phyloP scores from a whole-genome alignment of 2,113 vertebrate species.

The Daboia siamensis region DNA sequence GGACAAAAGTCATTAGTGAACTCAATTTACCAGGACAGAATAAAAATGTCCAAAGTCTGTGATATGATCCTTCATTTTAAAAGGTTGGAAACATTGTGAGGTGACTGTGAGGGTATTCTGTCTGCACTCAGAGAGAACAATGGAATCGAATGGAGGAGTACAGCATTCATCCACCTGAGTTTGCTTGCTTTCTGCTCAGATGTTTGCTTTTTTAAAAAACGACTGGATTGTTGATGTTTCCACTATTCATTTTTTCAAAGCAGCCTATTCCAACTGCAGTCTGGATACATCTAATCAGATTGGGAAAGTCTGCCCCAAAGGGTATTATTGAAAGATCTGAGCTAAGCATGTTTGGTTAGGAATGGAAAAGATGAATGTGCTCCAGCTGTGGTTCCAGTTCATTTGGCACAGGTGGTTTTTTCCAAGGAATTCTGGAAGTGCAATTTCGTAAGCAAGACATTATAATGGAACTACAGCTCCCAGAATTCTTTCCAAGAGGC shows the following conservation, averaged over 20 bases:
- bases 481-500: neutral
- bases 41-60: constrained; percentile 38
- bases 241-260: neutral
- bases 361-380: neutral
- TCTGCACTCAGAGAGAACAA: neutral
- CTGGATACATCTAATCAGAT: neutral
- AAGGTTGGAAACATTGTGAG: neutral
- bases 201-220: neutral
- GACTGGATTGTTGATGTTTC: neutral
- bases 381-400: neutral
- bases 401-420: neutral
- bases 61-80: neutral
- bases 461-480: neutral
- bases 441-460: neutral
- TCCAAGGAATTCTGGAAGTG: neutral
- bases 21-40: neutral
- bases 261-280: neutral
- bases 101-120: neutral
- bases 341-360: too few species aligned
- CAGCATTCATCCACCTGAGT: neutral
- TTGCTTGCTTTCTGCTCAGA: neutral
- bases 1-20: constrained; percentile 40
- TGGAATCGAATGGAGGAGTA: neutral
- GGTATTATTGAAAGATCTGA: neutral
- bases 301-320: neutral